A percentile compares a stretch with the other conserved stretches of the same genome.
Evolutionary conservation across 2,113 vertebrate species (phyloP).

Genomic region (Mungos mungo): DNA sequence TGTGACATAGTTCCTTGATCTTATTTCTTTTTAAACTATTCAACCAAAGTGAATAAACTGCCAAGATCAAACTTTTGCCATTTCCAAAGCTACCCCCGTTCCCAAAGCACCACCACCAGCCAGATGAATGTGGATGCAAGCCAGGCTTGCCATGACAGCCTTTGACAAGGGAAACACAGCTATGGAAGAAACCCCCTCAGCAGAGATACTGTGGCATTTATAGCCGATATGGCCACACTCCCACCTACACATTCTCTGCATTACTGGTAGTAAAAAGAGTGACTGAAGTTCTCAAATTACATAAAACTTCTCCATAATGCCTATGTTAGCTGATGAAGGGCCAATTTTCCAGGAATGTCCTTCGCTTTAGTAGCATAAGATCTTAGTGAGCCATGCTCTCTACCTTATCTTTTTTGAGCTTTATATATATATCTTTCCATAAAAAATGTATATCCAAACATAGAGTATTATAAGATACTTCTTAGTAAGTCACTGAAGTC

Average conservation of each 20-base stretch:
- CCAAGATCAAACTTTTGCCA: not conserved
- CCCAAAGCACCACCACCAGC: not conserved
- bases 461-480: not conserved
- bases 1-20: not conserved
- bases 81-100: not conserved
- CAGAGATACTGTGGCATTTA: not conserved
- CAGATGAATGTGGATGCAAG: not conserved
- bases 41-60: conserved; percentile 6
- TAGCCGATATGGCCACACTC: not conserved
- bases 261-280: not conserved
- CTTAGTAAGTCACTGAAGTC: not conserved
- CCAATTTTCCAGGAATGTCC: not conserved
- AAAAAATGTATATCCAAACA: not conserved
- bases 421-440: not conserved
- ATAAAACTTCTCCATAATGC: not conserved
- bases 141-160: not conserved
- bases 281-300: not conserved
- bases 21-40: not conserved
- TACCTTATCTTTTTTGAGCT: not conserved
- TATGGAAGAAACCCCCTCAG: not conserved
- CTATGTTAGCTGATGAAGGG: not conserved
- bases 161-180: not conserved
- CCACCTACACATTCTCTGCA: not conserved
- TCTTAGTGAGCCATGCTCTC: not conserved
- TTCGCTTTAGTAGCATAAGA: not conserved